These are phyloP conservation scores for Trypoxylon attenuatum DNA, from an alignment of 2,888 invertebrate genomes.

Conservation along the genomic window DNA sequence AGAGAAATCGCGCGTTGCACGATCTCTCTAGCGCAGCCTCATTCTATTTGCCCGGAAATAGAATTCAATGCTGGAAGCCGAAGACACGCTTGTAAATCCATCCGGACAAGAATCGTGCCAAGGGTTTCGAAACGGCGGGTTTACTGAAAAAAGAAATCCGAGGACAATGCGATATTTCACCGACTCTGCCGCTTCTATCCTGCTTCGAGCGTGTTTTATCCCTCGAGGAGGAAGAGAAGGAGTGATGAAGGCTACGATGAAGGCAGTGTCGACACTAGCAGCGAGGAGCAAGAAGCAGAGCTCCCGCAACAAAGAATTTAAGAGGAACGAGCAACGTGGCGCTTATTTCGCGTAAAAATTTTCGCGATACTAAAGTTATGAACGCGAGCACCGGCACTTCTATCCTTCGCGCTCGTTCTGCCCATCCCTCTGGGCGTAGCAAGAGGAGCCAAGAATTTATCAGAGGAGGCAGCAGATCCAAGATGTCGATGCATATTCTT, in stretches of 20 bases:
- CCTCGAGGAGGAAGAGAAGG: background rate
- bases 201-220: too few relatives aligned
- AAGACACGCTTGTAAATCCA: background rate
- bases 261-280: too few relatives aligned
- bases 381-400: background rate
- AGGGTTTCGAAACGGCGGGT: too few relatives aligned
- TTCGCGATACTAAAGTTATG: constrained; percentile 9
- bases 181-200: too few relatives aligned
- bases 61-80: too few relatives aligned
- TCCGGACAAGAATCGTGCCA: too few relatives aligned
- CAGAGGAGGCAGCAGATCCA: constrained; percentile 6
- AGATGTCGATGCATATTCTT: constrained; percentile 4
- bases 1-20: too few relatives aligned
- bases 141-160: background rate
- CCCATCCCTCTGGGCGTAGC: too few relatives aligned
- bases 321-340: background rate
- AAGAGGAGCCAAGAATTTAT: constrained; percentile 19
- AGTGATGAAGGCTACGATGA: background rate
- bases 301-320: background rate
- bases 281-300: background rate
- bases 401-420: too few relatives aligned
- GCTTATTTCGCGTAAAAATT: constrained; percentile 16
- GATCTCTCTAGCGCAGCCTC: too few relatives aligned
- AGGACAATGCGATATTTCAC: too few relatives aligned
- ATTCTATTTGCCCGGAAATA: too few relatives aligned